phyloP scores from a whole-genome alignment of 2,113 vertebrate genomes.

The Vulpes ferrilata region DNA sequence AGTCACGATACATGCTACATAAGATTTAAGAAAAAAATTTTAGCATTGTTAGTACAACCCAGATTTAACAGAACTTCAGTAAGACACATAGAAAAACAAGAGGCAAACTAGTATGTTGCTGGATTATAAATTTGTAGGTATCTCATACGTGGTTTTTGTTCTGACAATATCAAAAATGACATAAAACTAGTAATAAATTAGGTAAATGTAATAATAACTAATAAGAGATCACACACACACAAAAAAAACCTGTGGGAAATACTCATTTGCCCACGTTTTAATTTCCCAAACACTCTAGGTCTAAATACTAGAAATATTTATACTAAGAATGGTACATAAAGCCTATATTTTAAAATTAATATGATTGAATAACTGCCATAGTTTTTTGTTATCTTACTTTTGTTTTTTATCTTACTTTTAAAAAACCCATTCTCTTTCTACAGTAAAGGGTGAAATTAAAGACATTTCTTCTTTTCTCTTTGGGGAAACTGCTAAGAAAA shows the following conservation, averaged over 20 bases:
- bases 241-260: conserved; percentile 42
- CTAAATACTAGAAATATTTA: conserved; percentile 67
- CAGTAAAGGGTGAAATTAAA: conserved; percentile 65
- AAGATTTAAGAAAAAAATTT: not conserved
- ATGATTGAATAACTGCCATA: conserved; percentile 70
- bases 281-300: conserved; percentile 23
- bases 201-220: not conserved
- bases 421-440: conserved; percentile 59
- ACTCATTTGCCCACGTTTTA: conserved; percentile 63
- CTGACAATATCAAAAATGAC: conserved; percentile 28
- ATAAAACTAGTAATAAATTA: not conserved
- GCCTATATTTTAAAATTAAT: conserved; percentile 77
- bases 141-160: not conserved
- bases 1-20: not conserved
- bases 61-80: not conserved
- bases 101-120: not conserved
- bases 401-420: not conserved
- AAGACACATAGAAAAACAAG: not conserved
- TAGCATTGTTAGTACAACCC: not conserved
- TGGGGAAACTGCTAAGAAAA: conserved; percentile 71
- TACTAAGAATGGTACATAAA: conserved; percentile 58
- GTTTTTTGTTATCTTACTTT: conserved; percentile 18
- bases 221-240: not conserved
- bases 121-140: not conserved
- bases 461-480: conserved; percentile 49